Conservation (phyloP, 64 coral and sea anemone genomes). For the Hydrozoanthus tunicans region DNA sequence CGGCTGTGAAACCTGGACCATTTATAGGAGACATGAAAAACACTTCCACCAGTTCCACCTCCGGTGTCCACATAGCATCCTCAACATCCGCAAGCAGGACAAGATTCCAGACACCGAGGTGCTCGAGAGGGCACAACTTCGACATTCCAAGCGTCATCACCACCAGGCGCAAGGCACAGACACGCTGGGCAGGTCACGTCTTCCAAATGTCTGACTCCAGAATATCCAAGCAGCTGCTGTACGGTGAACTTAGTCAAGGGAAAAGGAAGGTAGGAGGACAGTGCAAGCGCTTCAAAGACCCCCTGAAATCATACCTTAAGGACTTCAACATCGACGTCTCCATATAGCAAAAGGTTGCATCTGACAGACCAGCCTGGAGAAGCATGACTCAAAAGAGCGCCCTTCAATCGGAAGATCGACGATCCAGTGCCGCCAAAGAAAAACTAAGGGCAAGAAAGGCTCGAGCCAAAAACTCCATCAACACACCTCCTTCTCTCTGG, state of each 20-base stretch:
- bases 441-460: neutral
- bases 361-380: constrained; percentile 39
- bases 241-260: neutral
- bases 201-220: neutral
- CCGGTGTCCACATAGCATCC: constrained; percentile 5
- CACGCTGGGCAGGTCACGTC: neutral
- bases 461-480: neutral
- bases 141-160: constrained; percentile 21
- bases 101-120: constrained; percentile 2
- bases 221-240: too few species aligned
- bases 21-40: constrained; percentile 6
- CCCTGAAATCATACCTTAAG: constrained; percentile 24
- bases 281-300: neutral
- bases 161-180: neutral
- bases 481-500: too few species aligned
- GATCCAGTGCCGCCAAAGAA: neutral
- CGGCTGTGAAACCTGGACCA: neutral
- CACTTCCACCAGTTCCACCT: constrained; percentile 22
- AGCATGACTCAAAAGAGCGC: neutral
- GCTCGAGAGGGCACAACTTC: neutral
- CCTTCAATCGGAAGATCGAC: neutral
- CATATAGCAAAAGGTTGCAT: neutral
- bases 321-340: constrained; percentile 26
- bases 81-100: constrained; percentile 41
- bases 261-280: neutral